These are phyloP conservation scores for Lates calcarifer DNA, from an alignment of 2,113 vertebrate species.

Conservation along the genomic window DNA sequence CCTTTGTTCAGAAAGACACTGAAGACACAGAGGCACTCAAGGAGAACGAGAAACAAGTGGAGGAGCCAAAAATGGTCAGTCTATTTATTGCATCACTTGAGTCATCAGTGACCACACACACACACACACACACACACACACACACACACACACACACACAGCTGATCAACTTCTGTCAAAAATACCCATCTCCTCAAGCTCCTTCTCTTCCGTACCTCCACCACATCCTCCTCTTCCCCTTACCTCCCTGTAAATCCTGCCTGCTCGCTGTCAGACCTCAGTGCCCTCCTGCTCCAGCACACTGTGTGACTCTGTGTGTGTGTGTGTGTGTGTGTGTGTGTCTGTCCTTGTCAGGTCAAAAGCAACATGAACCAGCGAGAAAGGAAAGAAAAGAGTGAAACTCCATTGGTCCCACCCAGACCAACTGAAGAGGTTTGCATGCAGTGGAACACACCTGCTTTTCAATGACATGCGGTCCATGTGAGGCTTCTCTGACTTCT, in stretches of 20 bases:
- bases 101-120: slow-evolving; percentile 44
- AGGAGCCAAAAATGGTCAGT: slow-evolving; percentile 56
- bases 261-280: neutral
- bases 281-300: neutral
- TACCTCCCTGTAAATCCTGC: slow-evolving; percentile 8
- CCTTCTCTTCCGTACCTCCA: slow-evolving; percentile 33
- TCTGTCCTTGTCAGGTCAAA: slow-evolving; percentile 66
- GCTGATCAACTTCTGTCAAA: slow-evolving; percentile 37
- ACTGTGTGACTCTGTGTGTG: slow-evolving; percentile 11
- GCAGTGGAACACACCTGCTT: neutral
- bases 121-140: slow-evolving; percentile 13
- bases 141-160: neutral
- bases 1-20: slow-evolving; percentile 60
- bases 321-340: slow-evolving; percentile 29
- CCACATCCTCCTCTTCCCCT: slow-evolving; percentile 16
- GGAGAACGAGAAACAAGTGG: slow-evolving; percentile 42
- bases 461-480: neutral
- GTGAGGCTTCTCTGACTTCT: neutral
- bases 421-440: slow-evolving; percentile 62
- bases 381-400: slow-evolving; percentile 52
- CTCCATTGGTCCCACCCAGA: slow-evolving; percentile 54
- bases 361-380: slow-evolving; percentile 56
- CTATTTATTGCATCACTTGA: slow-evolving; percentile 36
- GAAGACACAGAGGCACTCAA: slow-evolving; percentile 37
- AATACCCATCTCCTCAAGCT: slow-evolving; percentile 7